Base-by-base conservation (phyloP, 2,888 invertebrate species). In the Deilephila elpenor region DNA sequence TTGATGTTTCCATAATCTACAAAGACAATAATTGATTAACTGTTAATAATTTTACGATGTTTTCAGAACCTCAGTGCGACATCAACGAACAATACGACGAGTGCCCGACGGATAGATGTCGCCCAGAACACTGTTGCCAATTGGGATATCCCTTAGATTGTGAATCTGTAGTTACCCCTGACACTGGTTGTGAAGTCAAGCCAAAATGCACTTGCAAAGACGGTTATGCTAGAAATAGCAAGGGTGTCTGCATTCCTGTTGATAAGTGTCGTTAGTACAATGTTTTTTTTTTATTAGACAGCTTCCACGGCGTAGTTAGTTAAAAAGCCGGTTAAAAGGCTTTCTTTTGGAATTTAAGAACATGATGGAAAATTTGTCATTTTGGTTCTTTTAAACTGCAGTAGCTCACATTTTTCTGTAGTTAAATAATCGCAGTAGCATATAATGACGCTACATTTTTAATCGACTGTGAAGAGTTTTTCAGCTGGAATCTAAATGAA, bases 231-330 rank as follows among this genome's bases (percentile, higher is more conserved):
- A 81, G 75, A 74, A 74, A 78, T 32, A n/a, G 71, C 0, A 44
- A 71, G 3, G 83, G 81, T 5, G 59, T 51, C 19, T 85, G 85
- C 71, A 75, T 84, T 6, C 77, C 76, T n/a, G 59, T 74, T 53
- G 71, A 76, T 0, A 0, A 82, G 19, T 84, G 84, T 32, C 61
- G 61, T 61, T 1, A 61, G 61, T 61, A 56, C 7, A 3, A 6
- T 7, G 25, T 17, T 56, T 56, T 6, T 56, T 5, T 56, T n/a
- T 14, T 14, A 6, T 19, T 5, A 3, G n/a, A 56, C 7, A 44
- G 44, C 44, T 3, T 44, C 11, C 44, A 4, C 11, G 11, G 11
- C 44, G 44, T 3, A 44, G 44, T 44, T 44, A 3, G 44, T 44
- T 44, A 25, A 25, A 25, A 25, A 25, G 25, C 25, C 25, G 25